Evolutionary conservation across 1,140 invertebrate genomes (phyloP).

Genomic region (Drosophila nasuta): DNA sequence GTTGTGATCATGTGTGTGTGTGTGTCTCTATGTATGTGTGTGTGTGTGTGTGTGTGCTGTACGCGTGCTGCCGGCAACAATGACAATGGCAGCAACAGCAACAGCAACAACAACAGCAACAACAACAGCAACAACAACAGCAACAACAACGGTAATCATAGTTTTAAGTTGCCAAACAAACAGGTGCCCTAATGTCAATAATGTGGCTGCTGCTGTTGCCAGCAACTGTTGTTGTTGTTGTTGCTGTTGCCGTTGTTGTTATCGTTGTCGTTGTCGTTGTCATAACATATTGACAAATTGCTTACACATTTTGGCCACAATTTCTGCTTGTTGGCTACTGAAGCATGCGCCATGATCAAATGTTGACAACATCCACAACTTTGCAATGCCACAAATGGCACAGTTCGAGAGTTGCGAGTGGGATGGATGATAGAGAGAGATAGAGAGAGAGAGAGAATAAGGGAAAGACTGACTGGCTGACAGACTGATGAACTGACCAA

Average conservation of each 20-base stretch:
- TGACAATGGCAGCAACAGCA: constrained; percentile 39
- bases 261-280: constrained; percentile 55
- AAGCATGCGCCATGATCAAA: constrained; percentile 68
- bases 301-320: constrained; percentile 78
- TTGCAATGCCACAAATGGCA: constrained; percentile 27
- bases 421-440: not conserved
- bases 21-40: too few relatives aligned
- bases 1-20: constrained; percentile 35
- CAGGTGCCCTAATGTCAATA: constrained; percentile 82
- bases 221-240: constrained; percentile 20
- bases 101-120: too few relatives aligned
- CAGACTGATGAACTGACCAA: constrained; percentile 11
- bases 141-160: constrained; percentile 73
- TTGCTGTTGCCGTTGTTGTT: constrained; percentile 26
- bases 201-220: constrained; percentile 51
- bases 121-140: too few relatives aligned
- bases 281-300: constrained; percentile 81
- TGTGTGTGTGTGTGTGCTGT: constrained; percentile 33
- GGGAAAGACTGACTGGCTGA: not conserved
- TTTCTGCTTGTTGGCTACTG: constrained; percentile 65
- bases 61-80: constrained; percentile 49
- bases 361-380: constrained; percentile 53
- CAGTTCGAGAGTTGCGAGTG: not conserved
- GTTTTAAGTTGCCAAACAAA: constrained; percentile 76
- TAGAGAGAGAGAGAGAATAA: not conserved